phyloP scores from a whole-genome alignment of 2,888 invertebrate species.

The Panopea generosa region DNA sequence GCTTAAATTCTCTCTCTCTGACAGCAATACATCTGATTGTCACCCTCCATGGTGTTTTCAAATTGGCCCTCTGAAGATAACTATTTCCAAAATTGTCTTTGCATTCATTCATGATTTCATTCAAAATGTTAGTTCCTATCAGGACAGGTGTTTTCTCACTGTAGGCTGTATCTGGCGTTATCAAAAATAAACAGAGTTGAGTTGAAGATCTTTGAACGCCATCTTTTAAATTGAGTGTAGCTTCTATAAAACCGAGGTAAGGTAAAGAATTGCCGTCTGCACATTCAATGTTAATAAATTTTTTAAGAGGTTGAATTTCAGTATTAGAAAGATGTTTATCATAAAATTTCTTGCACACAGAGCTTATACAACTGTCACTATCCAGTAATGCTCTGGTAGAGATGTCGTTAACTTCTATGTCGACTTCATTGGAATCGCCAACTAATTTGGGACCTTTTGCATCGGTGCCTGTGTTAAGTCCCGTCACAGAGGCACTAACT shows the following conservation, averaged over 20 bases:
- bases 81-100: not conserved
- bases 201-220: not conserved
- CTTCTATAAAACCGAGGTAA: conserved; percentile 19
- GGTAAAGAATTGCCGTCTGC: conserved; percentile 13
- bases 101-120: not conserved
- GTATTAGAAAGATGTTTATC: not conserved
- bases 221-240: not conserved
- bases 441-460: conserved; percentile 10
- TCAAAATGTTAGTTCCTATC: conserved; percentile 18
- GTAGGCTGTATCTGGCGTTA: conserved; percentile 10
- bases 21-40: conserved; percentile 4
- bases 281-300: conserved; percentile 5
- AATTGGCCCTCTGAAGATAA: conserved; percentile 1
- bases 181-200: conserved; percentile 8
- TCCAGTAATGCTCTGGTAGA: conserved; percentile 10
- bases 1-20: conserved; percentile 5
- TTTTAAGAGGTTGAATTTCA: not conserved
- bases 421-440: conserved; percentile 14
- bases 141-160: conserved; percentile 10
- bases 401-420: not conserved
- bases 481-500: conserved; percentile 13
- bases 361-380: conserved; percentile 12
- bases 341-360: conserved; percentile 5
- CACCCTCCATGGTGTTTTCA: not conserved
- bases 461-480: not conserved